These are phyloP conservation scores for Tetheella fluctuosa DNA, from an alignment of 2,888 invertebrate species.

Conservation along the genomic window DNA sequence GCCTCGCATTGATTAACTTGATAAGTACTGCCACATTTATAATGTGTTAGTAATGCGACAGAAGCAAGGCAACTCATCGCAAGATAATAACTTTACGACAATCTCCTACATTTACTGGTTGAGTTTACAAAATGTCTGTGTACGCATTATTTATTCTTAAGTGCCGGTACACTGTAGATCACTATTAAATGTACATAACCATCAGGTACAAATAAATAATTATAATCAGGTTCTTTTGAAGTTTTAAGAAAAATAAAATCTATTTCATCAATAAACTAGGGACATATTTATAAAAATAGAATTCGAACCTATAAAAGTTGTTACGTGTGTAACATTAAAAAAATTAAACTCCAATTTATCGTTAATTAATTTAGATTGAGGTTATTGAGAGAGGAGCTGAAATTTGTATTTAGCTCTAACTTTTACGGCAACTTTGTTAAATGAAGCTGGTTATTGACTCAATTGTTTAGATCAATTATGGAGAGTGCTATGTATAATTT, in stretches of 20 bases:
- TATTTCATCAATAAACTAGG: too few relatives aligned
- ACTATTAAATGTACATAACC: slow-evolving; percentile 4
- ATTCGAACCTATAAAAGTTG: too few relatives aligned
- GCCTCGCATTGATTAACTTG: too few relatives aligned
- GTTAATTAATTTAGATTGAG: too few relatives aligned
- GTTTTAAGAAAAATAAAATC: too few relatives aligned
- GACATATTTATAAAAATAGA: too few relatives aligned
- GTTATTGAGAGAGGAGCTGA: too few relatives aligned
- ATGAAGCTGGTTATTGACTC: too few relatives aligned
- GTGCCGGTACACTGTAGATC: slow-evolving; percentile 25
- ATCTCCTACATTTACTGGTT: slow-evolving; percentile 30
- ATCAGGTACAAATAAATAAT: slow-evolving; percentile 5
- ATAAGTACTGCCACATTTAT: too few relatives aligned
- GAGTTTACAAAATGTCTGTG: slow-evolving; percentile 42
- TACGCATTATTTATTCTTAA: slow-evolving; percentile 43
- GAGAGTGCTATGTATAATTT: not conserved
- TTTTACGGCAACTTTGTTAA: not conserved
- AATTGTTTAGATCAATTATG: not conserved
- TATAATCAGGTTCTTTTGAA: too few relatives aligned
- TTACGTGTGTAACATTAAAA: too few relatives aligned
- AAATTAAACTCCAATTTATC: too few relatives aligned
- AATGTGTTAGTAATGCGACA: not conserved
- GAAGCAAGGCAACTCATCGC: slow-evolving; percentile 25
- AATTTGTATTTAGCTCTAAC: not conserved
- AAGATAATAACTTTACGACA: slow-evolving; percentile 18